phyloP scores from a whole-genome alignment of 37 sponge, comb jelly and placozoan species.

The Corticium candelabrum region DNA sequence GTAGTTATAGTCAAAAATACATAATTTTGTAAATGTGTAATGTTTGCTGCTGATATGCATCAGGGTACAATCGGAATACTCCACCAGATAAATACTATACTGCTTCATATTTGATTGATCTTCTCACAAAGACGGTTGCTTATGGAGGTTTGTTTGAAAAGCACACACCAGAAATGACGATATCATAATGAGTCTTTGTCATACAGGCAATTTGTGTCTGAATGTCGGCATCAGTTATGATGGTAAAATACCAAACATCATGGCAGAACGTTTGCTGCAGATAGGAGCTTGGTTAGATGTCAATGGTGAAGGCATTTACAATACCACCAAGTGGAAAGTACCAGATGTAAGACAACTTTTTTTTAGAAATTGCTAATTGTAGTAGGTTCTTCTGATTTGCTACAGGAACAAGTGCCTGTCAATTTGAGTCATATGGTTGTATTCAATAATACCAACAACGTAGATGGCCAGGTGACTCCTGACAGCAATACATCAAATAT shows the following conservation, averaged over 20 bases:
- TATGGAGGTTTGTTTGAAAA: not conserved
- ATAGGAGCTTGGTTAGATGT: not conserved
- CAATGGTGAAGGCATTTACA: constrained; percentile 1
- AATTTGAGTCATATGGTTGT: not conserved
- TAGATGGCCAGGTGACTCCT: not conserved
- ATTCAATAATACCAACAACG: not conserved
- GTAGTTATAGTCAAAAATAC: not conserved
- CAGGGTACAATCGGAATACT: not conserved
- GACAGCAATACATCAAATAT: not conserved
- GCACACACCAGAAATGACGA: not conserved
- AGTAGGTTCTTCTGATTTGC: no score
- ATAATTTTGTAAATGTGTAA: not conserved
- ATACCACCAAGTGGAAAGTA: not conserved
- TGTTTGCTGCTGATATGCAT: not conserved
- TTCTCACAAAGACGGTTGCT: not conserved
- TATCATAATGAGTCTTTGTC: not conserved
- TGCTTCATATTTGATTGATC: not conserved
- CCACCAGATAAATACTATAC: not conserved
- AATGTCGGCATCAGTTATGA: not conserved
- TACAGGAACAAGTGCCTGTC: not conserved
- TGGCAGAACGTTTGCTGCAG: not conserved
- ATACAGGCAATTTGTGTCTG: not conserved
- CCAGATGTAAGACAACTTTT: not conserved
- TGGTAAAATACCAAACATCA: not conserved
- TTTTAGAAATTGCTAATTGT: not conserved